phyloP scores from a whole-genome alignment of 1,140 invertebrate species.

The Dinoponera quadriceps region DNA sequence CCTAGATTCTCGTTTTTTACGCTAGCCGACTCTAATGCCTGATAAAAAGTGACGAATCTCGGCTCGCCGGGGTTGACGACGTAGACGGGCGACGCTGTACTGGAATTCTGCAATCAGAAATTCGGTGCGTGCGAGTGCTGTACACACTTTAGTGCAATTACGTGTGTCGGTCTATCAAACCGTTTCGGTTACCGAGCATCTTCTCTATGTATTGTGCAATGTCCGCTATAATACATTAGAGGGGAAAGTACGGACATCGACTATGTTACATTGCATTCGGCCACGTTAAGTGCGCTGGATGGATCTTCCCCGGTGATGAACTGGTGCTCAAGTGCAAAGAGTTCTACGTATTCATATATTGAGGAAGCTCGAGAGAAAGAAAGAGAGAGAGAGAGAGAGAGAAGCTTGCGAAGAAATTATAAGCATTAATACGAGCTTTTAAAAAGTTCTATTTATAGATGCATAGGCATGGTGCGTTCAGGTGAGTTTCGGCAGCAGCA shows the following conservation, averaged over 20 bases:
- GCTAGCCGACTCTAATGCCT: slow-evolving; percentile 81
- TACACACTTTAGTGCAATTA: slow-evolving; percentile 74
- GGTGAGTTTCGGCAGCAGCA: not conserved
- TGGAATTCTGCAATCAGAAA: slow-evolving; percentile 83
- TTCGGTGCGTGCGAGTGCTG: slow-evolving; percentile 80
- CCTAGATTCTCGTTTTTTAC: slow-evolving; percentile 81
- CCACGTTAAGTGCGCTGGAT: slow-evolving; percentile 17
- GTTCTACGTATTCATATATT: not conserved
- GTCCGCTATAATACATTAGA: no score
- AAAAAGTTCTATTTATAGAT: slow-evolving; percentile 37
- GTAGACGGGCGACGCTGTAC: slow-evolving; percentile 72
- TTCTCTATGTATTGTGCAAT: not conserved
- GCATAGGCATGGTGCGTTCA: not conserved
- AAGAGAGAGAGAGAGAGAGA: not conserved
- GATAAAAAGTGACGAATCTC: slow-evolving; percentile 82
- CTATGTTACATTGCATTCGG: not conserved
- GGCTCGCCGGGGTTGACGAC: slow-evolving; percentile 81
- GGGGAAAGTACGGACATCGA: not conserved
- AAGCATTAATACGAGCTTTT: slow-evolving; percentile 30
- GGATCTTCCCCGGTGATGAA: not conserved
- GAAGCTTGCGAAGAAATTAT: slow-evolving; percentile 10
- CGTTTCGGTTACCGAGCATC: not conserved
- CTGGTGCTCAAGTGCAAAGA: not conserved
- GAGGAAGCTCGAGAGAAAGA: no score
- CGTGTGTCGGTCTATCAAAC: not conserved